Percentiles rank a stretch among this genome's conserved stretches.
Conservation (phyloP, 2,888 invertebrate species). For the Phanerotoma sp. region DNA sequence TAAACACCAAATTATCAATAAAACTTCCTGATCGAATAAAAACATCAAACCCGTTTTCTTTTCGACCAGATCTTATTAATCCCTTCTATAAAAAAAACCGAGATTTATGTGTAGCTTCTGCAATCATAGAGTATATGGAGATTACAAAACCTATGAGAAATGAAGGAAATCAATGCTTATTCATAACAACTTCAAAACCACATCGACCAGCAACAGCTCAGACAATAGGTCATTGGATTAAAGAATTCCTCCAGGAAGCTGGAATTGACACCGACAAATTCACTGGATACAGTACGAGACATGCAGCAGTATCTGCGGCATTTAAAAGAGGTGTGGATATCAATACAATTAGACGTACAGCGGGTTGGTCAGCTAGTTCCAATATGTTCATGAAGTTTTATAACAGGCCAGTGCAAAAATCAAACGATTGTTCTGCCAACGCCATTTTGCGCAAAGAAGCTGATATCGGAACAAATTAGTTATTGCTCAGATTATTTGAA, state of each 20-base stretch:
- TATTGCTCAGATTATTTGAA: too few species aligned
- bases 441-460: conserved; percentile 9
- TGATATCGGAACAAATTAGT: conserved; percentile 8
- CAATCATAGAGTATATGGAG: conserved; percentile 13
- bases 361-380: background rate
- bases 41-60: conserved; percentile 20
- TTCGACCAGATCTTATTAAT: conserved; percentile 15
- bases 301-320: conserved; percentile 30
- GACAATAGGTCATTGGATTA: conserved; percentile 35
- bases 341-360: conserved; percentile 5
- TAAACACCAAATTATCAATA: conserved; percentile 5
- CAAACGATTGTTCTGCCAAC: conserved; percentile 9
- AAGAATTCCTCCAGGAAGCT: conserved; percentile 25
- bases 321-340: conserved; percentile 2
- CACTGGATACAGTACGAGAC: conserved; percentile 28
- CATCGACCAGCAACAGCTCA: conserved; percentile 15
- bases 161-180: background rate
- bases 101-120: conserved; percentile 15
- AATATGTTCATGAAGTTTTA: background rate
- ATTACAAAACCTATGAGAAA: conserved; percentile 12
- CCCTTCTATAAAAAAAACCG: conserved; percentile 19
- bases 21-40: conserved; percentile 23
- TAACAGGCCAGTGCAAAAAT: conserved; percentile 10
- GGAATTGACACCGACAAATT: conserved; percentile 30
- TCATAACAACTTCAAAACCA: conserved; percentile 15